Percentiles rank a stretch among this genome's conserved stretches.
Conservation (phyloP, 2,797 vertebrate genomes). For the Myoxocephalus aenaeus region DNA sequence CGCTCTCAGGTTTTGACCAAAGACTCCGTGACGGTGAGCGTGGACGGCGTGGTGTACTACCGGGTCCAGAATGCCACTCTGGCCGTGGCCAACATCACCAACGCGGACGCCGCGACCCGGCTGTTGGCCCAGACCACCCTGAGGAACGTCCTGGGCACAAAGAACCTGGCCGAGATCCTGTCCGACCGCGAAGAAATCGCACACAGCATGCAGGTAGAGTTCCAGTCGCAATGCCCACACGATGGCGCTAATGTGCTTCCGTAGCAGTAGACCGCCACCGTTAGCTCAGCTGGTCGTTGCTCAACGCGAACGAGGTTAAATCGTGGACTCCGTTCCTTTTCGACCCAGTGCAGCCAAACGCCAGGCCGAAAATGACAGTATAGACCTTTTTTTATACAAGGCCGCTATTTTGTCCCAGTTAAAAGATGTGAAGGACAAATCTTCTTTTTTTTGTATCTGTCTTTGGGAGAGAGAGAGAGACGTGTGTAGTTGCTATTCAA, state of each 20-base stretch:
- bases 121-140: constrained; percentile 95
- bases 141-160: constrained; percentile 95
- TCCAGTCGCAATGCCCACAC: not conserved
- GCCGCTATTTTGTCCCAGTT: no score
- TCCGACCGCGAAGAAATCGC: constrained; percentile 97
- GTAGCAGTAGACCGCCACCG: no score
- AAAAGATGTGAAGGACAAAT: no score
- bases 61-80: constrained; percentile 94
- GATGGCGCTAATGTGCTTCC: not conserved
- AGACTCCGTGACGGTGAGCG: constrained; percentile 94
- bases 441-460: no score
- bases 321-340: no score
- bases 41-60: constrained; percentile 97
- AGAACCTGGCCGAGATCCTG: constrained; percentile 95
- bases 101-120: constrained; percentile 92
- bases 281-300: no score
- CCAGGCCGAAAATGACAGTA: no score
- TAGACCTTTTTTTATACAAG: no score
- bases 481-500: no score
- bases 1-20: constrained; percentile 91
- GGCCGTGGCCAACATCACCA: constrained; percentile 95
- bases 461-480: no score
- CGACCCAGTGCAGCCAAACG: no score
- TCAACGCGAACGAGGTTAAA: no score
- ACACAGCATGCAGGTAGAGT: constrained; percentile 93